phyloP scores from a whole-genome alignment of 2,888 invertebrate species.

The Frankliniella intonsa region DNA sequence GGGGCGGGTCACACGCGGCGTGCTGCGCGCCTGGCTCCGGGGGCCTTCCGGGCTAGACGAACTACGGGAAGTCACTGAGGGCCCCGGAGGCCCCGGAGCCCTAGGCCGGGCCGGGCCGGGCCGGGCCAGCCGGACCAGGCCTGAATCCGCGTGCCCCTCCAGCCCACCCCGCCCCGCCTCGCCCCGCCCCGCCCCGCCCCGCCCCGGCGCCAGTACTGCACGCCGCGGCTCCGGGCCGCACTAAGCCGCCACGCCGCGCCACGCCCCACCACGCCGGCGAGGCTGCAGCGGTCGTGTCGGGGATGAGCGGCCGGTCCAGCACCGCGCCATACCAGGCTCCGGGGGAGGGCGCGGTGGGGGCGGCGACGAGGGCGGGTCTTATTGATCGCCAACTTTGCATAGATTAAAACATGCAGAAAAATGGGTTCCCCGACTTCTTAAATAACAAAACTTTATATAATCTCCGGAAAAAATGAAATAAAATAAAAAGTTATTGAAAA shows the following conservation, averaged over 20 bases:
- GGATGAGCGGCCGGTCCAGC: too few relatives aligned
- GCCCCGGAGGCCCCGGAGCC: neutral
- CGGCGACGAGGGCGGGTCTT: neutral
- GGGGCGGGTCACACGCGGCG: neutral
- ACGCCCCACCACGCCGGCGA: too few relatives aligned
- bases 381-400: too few relatives aligned
- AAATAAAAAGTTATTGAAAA: too few relatives aligned
- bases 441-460: too few relatives aligned
- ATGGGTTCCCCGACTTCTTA: too few relatives aligned
- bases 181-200: neutral
- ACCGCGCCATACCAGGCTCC: too few relatives aligned
- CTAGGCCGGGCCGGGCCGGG: neutral
- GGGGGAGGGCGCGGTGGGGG: neutral
- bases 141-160: neutral
- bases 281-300: too few relatives aligned
- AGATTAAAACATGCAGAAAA: too few relatives aligned
- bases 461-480: too few relatives aligned
- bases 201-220: neutral
- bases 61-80: conserved; percentile 3
- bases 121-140: neutral
- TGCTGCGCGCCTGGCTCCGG: neutral
- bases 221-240: neutral
- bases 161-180: neutral
- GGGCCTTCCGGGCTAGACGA: neutral
- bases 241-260: too few relatives aligned